Base-by-base conservation (phyloP, 2,888 invertebrate species). In the Monochamus alternatus region DNA sequence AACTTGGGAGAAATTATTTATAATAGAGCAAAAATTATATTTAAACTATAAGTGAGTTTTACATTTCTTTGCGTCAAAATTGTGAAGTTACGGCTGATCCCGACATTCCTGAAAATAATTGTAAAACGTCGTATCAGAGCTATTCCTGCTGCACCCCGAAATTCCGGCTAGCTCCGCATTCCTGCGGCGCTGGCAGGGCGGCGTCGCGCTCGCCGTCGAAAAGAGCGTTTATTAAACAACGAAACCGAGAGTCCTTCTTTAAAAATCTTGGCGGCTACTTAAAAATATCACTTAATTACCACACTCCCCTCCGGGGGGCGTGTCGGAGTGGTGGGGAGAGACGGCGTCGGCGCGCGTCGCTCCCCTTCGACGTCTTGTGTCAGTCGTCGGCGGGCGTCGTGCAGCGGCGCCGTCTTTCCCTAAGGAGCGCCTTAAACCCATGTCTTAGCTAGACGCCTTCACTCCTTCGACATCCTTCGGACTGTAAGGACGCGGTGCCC, bases 181-280 rank as follows among this genome's bases (percentile, higher is more conserved):
- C 64, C 64, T 64, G 64, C 64, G 22, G 38, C 43, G 62, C 32
- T 58, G 7, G 44, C 43, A 44, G 44, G 64, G 12, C 58, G 14
- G 30, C 47, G 64, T 30, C 44, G 47, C 51, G 44, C 30, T 12
- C 30, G 14, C 22, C 71, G 32, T 30, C 31, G 70, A 73, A 78
- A 78, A 75, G 63, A 63, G 66, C 71, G 58, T 74, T 75, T 64
- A 75, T 22, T 72, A 77, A 77, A 75, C 76, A 75, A 81, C 80
- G 83, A 82, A 84, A 84, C 82, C 78, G 84, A 84, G 84, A 84
- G 83, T 83, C 80, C 78, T 85, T 85, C 87, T 87, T 88, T 84
- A 87, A 88, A 89, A 89, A 88, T 89, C 89, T 89, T 89, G 86
- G 86, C 85, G 84, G 85, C 86, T 87, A 88, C 89, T 89, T 89